These are phyloP conservation scores for Lydus trimaculatus DNA, from an alignment of 2,888 invertebrate species.

Conservation along the genomic window DNA sequence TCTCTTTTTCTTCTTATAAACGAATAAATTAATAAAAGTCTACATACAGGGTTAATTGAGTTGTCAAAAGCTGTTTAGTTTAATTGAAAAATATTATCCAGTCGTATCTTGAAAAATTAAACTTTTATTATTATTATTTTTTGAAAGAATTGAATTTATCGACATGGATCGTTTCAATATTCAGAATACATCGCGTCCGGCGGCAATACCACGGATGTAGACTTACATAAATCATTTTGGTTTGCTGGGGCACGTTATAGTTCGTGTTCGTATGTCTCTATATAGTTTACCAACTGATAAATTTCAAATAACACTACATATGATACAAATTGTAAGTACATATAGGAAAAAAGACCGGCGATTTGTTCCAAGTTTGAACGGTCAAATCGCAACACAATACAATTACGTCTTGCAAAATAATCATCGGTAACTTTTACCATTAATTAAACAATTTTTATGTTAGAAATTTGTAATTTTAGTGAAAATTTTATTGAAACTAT, in stretches of 20 bases:
- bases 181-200: constrained; percentile 18
- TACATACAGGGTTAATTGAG: constrained; percentile 10
- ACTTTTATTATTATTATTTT: constrained; percentile 6
- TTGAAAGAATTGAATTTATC: constrained; percentile 11
- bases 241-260: constrained; percentile 11
- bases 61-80: constrained; percentile 8
- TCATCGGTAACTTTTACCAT: constrained; percentile 8
- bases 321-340: no score
- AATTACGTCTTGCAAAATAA: constrained; percentile 13
- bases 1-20: neutral
- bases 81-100: constrained; percentile 14
- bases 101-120: neutral
- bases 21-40: neutral
- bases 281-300: neutral
- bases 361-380: neutral
- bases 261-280: constrained; percentile 3
- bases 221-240: constrained; percentile 16
- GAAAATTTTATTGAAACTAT: neutral
- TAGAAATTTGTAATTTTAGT: constrained; percentile 1
- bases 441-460: neutral
- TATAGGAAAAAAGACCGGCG: neutral
- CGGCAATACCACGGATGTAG: constrained; percentile 14
- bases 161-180: constrained; percentile 15
- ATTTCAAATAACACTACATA: neutral
- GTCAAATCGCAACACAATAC: constrained; percentile 17